Evolutionary conservation across 92 coral and sea anemone genomes (phyloP).

Genomic region (Parazoanthus swiftii): DNA sequence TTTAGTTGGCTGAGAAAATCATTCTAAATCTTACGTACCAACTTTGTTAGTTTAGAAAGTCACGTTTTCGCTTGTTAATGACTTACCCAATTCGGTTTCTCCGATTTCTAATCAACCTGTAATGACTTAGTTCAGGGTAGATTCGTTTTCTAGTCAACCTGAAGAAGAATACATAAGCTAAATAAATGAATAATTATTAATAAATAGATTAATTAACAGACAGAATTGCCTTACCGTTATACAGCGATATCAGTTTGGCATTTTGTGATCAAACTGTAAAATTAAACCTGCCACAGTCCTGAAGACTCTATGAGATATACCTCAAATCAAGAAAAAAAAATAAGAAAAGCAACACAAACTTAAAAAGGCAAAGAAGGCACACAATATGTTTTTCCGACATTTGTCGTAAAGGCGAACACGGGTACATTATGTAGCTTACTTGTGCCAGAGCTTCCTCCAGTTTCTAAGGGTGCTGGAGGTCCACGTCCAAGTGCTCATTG

Average conservation of each 20-base stretch:
- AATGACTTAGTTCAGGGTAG: constrained; percentile 92
- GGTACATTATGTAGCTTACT: constrained; percentile 50
- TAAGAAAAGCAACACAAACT: too few relatives aligned
- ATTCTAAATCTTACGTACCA: background rate
- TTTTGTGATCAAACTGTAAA: too few relatives aligned
- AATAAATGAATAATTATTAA: too few relatives aligned
- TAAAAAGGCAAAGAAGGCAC: background rate
- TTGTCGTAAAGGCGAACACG: background rate
- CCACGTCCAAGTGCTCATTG: constrained; percentile 99
- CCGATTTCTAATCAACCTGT: constrained; percentile 82
- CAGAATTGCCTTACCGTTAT: too few relatives aligned
- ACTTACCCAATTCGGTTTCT: constrained; percentile 71
- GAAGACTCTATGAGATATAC: too few relatives aligned
- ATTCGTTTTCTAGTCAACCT: constrained; percentile 85
- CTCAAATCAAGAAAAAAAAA: too few relatives aligned
- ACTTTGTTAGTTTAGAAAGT: background rate
- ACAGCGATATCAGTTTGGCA: too few relatives aligned
- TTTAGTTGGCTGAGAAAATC: too few relatives aligned
- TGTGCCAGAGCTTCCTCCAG: constrained; percentile 96
- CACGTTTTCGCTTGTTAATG: background rate
- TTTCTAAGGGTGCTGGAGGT: constrained; percentile 89
- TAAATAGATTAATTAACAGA: too few relatives aligned
- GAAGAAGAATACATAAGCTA: background rate
- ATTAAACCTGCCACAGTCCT: too few relatives aligned
- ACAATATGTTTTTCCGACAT: background rate